A percentile compares a stretch with the other conserved stretches of the same genome.
phyloP scores from a whole-genome alignment of 2,888 invertebrate genomes.

The Sarcophaga rosellei region DNA sequence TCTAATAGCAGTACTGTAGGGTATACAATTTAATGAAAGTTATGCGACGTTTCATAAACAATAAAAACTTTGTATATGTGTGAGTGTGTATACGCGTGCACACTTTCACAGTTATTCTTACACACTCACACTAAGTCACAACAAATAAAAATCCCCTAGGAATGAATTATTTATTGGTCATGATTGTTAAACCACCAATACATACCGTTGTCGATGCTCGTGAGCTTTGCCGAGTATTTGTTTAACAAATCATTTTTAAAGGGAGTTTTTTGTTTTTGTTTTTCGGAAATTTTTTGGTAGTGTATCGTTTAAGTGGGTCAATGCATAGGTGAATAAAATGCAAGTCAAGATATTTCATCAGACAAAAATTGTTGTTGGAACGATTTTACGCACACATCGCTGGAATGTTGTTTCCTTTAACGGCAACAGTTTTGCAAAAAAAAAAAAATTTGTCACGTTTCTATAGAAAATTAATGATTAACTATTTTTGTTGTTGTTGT shows the following conservation, averaged over 20 bases:
- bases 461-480: background rate
- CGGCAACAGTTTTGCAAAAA: background rate
- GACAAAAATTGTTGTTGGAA: background rate
- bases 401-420: background rate
- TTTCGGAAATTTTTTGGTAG: conserved; percentile 1
- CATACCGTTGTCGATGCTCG: background rate
- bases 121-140: background rate
- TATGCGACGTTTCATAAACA: too few species aligned
- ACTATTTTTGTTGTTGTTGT: too few species aligned
- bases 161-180: background rate
- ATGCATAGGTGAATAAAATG: background rate
- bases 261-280: conserved; percentile 5
- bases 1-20: too few species aligned
- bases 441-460: background rate
- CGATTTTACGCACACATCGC: background rate
- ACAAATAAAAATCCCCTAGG: conserved; percentile 33
- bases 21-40: too few species aligned
- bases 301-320: background rate
- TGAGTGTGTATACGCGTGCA: background rate
- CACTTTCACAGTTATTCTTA: too few species aligned
- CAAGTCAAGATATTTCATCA: conserved; percentile 19
- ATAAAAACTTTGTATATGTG: background rate
- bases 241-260: background rate
- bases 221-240: background rate
- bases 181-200: conserved; percentile 23